These are phyloP conservation scores for Agrotis clavis DNA, from an alignment of 2,888 invertebrate species.

Conservation along the genomic window DNA sequence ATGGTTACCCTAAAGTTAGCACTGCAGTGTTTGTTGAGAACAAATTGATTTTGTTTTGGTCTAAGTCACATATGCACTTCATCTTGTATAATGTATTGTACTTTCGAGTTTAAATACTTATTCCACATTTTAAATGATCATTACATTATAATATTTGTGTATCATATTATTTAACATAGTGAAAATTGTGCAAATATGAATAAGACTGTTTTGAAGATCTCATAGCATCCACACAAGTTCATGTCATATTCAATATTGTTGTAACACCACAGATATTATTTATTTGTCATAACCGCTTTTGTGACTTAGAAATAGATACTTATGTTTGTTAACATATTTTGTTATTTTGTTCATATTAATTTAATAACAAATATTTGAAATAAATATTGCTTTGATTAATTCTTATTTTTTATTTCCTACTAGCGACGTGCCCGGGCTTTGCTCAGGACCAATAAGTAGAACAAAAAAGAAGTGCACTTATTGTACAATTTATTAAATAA, in stretches of 20 bases:
- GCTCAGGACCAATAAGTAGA: too few relatives aligned
- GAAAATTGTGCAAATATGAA: slow-evolving; percentile 52
- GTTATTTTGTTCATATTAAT: slow-evolving; percentile 86
- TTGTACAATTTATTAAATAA: too few relatives aligned
- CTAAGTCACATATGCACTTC: slow-evolving; percentile 82
- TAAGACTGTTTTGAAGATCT: slow-evolving; percentile 67
- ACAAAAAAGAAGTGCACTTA: too few relatives aligned
- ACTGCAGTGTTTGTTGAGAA: slow-evolving; percentile 76
- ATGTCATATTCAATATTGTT: slow-evolving; percentile 40
- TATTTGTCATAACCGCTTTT: slow-evolving; percentile 72
- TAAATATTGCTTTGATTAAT: slow-evolving; percentile 85
- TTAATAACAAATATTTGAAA: slow-evolving; percentile 85
- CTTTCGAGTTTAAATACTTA: slow-evolving; percentile 22
- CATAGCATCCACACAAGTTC: slow-evolving; percentile 52
- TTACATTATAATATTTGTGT: slow-evolving; percentile 25
- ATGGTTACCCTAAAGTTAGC: slow-evolving; percentile 81
- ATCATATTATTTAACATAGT: slow-evolving; percentile 37
- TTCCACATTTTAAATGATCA: slow-evolving; percentile 25
- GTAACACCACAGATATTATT: slow-evolving; percentile 45
- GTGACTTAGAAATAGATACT: slow-evolving; percentile 87
- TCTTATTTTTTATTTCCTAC: slow-evolving; percentile 5
- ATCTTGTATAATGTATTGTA: slow-evolving; percentile 35
- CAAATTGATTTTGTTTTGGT: slow-evolving; percentile 79
- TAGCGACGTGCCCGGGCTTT: too few relatives aligned
- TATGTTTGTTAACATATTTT: slow-evolving; percentile 89